These are phyloP conservation scores for Mesembrinibis cayennensis DNA, from an alignment of 2,113 vertebrate genomes.

Conservation along the genomic window DNA sequence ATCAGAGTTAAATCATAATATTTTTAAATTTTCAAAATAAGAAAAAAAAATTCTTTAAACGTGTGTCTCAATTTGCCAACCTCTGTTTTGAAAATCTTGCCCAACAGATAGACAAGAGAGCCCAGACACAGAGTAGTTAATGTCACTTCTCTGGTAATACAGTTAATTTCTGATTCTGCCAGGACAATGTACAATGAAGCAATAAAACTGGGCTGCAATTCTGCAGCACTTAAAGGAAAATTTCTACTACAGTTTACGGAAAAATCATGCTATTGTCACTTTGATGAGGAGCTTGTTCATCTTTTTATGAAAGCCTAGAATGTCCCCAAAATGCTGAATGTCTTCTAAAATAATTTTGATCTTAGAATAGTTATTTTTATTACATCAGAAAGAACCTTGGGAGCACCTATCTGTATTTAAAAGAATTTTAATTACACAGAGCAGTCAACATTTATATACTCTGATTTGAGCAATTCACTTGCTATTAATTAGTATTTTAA, in stretches of 20 bases:
- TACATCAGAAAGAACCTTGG: neutral
- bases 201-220: neutral
- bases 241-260: neutral
- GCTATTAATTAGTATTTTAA: neutral
- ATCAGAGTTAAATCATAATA: neutral
- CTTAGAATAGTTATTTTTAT: neutral
- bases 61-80: neutral
- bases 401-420: neutral
- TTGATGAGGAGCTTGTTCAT: neutral
- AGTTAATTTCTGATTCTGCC: neutral
- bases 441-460: neutral
- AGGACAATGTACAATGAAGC: neutral
- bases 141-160: neutral
- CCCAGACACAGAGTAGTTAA: neutral
- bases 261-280: neutral
- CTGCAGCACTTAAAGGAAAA: neutral
- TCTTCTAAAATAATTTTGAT: neutral
- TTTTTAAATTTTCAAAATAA: neutral
- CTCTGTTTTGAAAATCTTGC: neutral
- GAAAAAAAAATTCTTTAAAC: neutral
- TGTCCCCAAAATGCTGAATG: neutral
- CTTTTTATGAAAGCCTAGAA: neutral
- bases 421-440: slow-evolving; percentile 1
- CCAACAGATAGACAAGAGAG: neutral
- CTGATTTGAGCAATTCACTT: neutral